Evolutionary conservation across 2,888 invertebrate genomes (phyloP).

Genomic region (Choristoneura rosaceana): DNA sequence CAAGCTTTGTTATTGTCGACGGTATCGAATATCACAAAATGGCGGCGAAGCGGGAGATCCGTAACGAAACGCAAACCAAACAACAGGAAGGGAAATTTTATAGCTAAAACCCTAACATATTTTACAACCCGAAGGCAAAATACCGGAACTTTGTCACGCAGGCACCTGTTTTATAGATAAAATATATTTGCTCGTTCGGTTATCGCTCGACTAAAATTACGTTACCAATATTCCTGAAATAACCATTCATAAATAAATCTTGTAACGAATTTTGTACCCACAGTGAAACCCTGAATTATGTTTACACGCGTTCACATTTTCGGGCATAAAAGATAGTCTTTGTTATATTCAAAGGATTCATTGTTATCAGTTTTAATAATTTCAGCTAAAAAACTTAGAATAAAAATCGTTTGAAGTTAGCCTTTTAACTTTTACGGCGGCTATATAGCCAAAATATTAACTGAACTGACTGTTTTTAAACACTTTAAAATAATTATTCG

Average conservation of each 20-base stretch:
- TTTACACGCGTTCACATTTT: conserved; percentile 1
- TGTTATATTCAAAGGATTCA: not conserved
- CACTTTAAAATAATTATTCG: too few relatives aligned
- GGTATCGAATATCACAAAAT: conserved; percentile 68
- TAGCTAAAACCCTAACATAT: conserved; percentile 62
- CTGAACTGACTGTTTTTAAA: too few relatives aligned
- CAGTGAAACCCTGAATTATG: not conserved
- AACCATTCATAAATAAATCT: conserved; percentile 5
- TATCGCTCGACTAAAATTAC: conserved; percentile 33
- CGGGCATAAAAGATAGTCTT: not conserved
- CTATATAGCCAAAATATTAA: too few relatives aligned
- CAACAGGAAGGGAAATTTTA: conserved; percentile 59
- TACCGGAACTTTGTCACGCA: conserved; percentile 49
- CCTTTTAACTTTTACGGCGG: too few relatives aligned
- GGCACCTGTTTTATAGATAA: conserved; percentile 30
- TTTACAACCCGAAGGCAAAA: conserved; percentile 57
- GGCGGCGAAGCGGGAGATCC: conserved; percentile 50
- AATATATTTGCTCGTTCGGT: conserved; percentile 27
- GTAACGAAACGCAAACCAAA: conserved; percentile 59
- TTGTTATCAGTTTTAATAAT: not conserved
- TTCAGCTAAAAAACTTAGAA: too few relatives aligned
- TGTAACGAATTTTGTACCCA: not conserved
- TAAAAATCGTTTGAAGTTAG: too few relatives aligned
- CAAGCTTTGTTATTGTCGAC: conserved; percentile 60
- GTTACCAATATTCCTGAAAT: conserved; percentile 6